Evolutionary conservation across 2,888 invertebrate species (phyloP).

Genomic region (Macrostomum cliftonense): DNA sequence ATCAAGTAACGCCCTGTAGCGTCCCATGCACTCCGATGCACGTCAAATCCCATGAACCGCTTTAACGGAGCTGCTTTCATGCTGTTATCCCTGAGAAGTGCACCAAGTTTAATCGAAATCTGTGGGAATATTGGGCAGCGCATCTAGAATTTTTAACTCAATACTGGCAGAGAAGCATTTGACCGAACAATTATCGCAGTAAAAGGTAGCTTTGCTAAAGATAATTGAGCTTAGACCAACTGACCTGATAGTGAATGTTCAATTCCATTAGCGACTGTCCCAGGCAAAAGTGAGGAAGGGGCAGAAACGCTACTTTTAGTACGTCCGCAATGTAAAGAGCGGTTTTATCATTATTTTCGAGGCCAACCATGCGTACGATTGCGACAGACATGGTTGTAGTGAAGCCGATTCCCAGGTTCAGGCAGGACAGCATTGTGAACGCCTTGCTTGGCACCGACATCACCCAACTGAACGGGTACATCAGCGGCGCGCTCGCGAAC

Average conservation of each 20-base stretch:
- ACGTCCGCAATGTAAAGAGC: conserved; percentile 31
- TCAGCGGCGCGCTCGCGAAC: conserved; percentile 50
- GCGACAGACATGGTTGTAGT: conserved; percentile 45
- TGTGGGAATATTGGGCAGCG: no score
- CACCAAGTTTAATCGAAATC: no score
- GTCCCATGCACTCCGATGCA: conserved; percentile 38
- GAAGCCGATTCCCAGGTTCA: conserved; percentile 59
- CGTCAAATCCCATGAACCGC: no score
- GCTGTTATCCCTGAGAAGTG: no score
- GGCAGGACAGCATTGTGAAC: conserved; percentile 60
- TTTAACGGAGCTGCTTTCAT: no score
- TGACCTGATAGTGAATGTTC: no score
- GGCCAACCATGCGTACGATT: conserved; percentile 50
- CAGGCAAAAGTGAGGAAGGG: conserved; percentile 67
- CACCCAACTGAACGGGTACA: conserved; percentile 54
- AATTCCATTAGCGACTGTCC: conserved; percentile 62
- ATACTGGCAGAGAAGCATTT: no score
- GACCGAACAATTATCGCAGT: no score
- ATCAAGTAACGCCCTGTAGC: conserved; percentile 52
- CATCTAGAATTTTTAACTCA: no score
- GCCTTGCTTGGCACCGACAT: conserved; percentile 55
- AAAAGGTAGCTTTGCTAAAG: no score
- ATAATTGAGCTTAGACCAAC: no score
- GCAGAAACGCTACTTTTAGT: conserved; percentile 53
- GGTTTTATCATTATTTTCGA: conserved; percentile 18